Base-by-base conservation (phyloP, 2,797 vertebrate species). In the Molothrus aeneus region DNA sequence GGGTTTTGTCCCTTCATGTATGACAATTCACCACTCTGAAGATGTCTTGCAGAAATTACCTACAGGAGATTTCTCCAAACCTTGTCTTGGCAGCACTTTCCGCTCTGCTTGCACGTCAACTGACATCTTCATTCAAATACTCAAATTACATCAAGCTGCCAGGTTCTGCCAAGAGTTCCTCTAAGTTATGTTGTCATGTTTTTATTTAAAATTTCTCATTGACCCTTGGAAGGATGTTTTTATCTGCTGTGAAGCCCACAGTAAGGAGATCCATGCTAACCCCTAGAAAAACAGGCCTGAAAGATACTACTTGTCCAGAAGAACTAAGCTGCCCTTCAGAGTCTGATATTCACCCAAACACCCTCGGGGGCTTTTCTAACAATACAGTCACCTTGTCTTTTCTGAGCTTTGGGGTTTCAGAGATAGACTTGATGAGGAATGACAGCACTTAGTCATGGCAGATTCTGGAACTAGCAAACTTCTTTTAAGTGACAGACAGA, bases 301-400 rank as follows among this genome's bases (percentile, higher is more conserved):
- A 94, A 84, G 68, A 88, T 89, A 34, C 36, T 68, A 36, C 79
- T 65, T 2, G 1, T 84, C 70, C 84, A 66, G 72, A 88, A 66
- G 50, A 92, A 10, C 65, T 59, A n/a, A 61, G 16, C n/a, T 95
- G 91, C 36, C 74, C 84, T 96, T 97, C 92, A 68, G 94, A 94
- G 66, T 10, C 60, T 70, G 69, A 83, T 92, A 88, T 82, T 80
- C 70, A 96, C 42, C 29, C 74, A 59, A 43, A 59, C 0, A 1
- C 85, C 94, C 88, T 61, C 45, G 71, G 82, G 94, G 80, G 65
- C 82, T 88, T 92, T 79, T 83, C 63, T 95, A 94, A 93, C 82
- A 82, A 95, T 91, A 80, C 88, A 94, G 74, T 65, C 95, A 95
- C 84, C 82, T 95, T 97, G 93, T 79, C 83, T 95, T 80, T 13